Conservation (phyloP, 2,888 invertebrate genomes). For the Theretra japonica region DNA sequence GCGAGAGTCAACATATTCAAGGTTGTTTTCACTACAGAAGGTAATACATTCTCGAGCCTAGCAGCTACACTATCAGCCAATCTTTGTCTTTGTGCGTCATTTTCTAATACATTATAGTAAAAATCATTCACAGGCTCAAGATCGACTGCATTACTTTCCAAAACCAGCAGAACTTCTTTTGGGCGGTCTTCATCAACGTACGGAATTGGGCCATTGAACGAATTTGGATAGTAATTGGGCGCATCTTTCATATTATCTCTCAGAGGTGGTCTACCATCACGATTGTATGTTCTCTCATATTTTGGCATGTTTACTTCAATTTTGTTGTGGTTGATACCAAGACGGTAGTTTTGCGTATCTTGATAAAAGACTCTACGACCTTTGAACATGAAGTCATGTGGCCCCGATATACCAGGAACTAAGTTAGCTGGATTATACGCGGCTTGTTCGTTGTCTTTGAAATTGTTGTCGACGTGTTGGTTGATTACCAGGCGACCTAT, state of each 20-base stretch:
- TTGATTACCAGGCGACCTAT: conserved; percentile 63
- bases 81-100: conserved; percentile 58
- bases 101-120: conserved; percentile 85
- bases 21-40: not conserved
- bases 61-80: conserved; percentile 34
- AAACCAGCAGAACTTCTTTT: conserved; percentile 46
- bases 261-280: conserved; percentile 86
- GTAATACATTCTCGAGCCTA: conserved; percentile 25
- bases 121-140: conserved; percentile 88
- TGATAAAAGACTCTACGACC: conserved; percentile 58
- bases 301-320: conserved; percentile 62
- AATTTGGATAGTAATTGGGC: conserved; percentile 97
- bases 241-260: conserved; percentile 92
- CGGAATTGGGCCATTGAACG: conserved; percentile 92
- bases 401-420: conserved; percentile 72
- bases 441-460: conserved; percentile 56
- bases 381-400: conserved; percentile 61
- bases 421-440: conserved; percentile 66
- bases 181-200: conserved; percentile 76
- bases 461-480: conserved; percentile 59
- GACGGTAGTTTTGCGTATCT: conserved; percentile 64
- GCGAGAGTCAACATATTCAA: conserved; percentile 19
- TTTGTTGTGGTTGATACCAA: conserved; percentile 64
- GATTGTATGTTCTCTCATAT: conserved; percentile 57
- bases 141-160: conserved; percentile 56